Conservation (phyloP, 2,113 vertebrate species). For the Gobius niger region DNA sequence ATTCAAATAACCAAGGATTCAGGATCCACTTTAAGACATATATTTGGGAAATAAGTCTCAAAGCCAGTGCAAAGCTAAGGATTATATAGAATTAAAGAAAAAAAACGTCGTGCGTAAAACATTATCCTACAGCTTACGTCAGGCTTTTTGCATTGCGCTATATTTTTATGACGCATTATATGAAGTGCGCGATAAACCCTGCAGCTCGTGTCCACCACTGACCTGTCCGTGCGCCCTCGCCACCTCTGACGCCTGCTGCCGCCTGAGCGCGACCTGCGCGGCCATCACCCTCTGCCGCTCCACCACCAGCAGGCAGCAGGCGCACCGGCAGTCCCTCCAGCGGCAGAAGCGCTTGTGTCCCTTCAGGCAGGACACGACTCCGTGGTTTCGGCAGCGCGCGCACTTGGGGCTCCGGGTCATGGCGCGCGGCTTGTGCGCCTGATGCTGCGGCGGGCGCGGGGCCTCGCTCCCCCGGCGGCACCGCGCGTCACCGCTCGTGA, state of each 20-base stretch:
- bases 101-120: no score
- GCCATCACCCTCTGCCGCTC: slow-evolving; percentile 84
- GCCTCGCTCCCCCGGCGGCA: slow-evolving; percentile 17
- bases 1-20: no score
- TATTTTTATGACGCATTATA: no score
- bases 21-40: no score
- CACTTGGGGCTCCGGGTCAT: slow-evolving; percentile 81
- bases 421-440: slow-evolving; percentile 59
- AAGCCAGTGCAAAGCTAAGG: no score
- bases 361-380: slow-evolving; percentile 81
- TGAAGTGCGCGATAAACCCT: no score
- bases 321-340: slow-evolving; percentile 81
- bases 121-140: no score
- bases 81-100: no score
- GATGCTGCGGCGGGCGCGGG: slow-evolving; percentile 28
- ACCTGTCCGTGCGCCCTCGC: slow-evolving; percentile 50
- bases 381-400: slow-evolving; percentile 82
- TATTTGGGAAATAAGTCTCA: no score
- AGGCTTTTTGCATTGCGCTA: no score
- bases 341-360: slow-evolving; percentile 83
- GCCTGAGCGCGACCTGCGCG: slow-evolving; percentile 81
- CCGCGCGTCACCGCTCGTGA: slow-evolving; percentile 66
- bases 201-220: slow-evolving; percentile 12
- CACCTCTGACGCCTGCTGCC: slow-evolving; percentile 79
- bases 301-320: slow-evolving; percentile 80